Evolutionary conservation across 37 sponge, comb jelly and placozoan species (phyloP), one percentile per base, ranked within the genome.

Genomic region (Aplysina aerophoba): DNA sequence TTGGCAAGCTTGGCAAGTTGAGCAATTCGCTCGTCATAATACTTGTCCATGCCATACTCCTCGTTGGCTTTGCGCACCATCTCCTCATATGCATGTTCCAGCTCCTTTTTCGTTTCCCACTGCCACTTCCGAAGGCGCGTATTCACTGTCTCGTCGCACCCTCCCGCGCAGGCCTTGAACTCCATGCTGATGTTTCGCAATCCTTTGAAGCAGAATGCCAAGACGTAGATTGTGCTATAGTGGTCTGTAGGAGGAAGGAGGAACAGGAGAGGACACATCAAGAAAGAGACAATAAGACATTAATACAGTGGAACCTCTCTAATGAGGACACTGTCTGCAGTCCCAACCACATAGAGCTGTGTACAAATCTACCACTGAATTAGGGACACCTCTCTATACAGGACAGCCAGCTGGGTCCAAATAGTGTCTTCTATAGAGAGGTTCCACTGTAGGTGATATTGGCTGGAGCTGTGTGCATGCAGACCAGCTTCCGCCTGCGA

Each of bases 61-160:
- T 75, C 78, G 11, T 75, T 75, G 83, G 93, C 93, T 11, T 85
- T n/a, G 31, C 37, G 67, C 38, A 89, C 79, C 41, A 22, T 85
- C 24, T 82, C 60, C 41, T 93, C 86, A 69, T 93, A 93, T 30
- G 90, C 83, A 54, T 30, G 28, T n/a, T 93, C 94, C 0, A 82
- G 55, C 25, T 81, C 50, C 27, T 65, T 37, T 30, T 83, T 82
- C 16, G 71, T 58, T 39, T 82, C 77, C 11, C 20, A 28, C 16
- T 90, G 82, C 55, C 13, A 36, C 34, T 85, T 34, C 19, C 54
- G 27, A 27, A 80, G 78, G 0, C 62, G n/a, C 2, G 65, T 38
- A 3, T 25, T 17, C 27, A 90, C 35, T 25, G 72, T 56, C 1
- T 81, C 39, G 17, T 75, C 80, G 54, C 94, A 94, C 22, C 79